Evolutionary conservation across 2,113 vertebrate species (phyloP), one percentile per base, ranked within the genome.

Genomic region (Oreochromis tanganicae): DNA sequence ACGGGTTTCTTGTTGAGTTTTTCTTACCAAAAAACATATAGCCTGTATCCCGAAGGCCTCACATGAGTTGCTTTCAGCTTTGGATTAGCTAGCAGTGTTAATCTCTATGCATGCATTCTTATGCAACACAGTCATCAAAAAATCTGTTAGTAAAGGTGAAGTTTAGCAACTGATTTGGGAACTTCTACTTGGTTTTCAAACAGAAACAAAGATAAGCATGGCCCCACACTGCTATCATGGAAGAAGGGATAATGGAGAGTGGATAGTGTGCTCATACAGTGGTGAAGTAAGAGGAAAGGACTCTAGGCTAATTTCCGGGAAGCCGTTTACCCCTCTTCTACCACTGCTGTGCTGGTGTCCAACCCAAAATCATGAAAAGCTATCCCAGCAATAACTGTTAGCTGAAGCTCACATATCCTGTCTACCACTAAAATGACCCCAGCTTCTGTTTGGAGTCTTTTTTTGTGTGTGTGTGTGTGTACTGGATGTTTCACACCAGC

Each of bases 281-380:
- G 32, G 78, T n/a, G 48, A 85, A 19, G 6, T 32, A 81, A 80
- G 68, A 78, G 50, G 81, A 94, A 91, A 50, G 21, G 84, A 84
- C 75, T 55, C 63, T 55, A 63, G 63, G 52, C 36, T 82, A 91
- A 36, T 85, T 84, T 95, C 81, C 89, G 85, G 46, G 27, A 34
- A 50, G 48, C 16, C 7, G 7, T 48, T 73, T 50, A 50, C 71
- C 5, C 1, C 71, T 50, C 27, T 32, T 12, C 16, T 9, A 75
- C 43, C 24, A 7, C 43, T 50, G 71, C 0, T 3, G 43, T 32
- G 43, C 16, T 11, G 24, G 43, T 48, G 43, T 48, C 71, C 24
- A 32, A 50, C 16, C 71, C 32, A 75, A 9, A 50, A 75, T 16
- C 43, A 0, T 2, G 1, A 50, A 75, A 75, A 13, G 41, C 68